Base-by-base conservation (phyloP, 2,797 vertebrate genomes). In the Spheniscus humboldti region DNA sequence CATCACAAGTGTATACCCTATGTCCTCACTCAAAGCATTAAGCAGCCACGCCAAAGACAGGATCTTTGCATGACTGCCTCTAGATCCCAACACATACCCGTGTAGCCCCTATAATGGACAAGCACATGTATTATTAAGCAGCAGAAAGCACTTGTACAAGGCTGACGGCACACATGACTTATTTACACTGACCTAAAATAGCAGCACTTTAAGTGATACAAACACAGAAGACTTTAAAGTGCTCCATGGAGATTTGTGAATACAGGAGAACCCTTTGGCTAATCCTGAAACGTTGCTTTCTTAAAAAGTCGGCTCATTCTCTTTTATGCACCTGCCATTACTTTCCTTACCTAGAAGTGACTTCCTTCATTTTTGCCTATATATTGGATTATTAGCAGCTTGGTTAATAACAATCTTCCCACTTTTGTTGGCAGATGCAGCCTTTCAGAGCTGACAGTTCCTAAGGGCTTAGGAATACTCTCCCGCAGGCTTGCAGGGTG, bases 101-200 rank as follows among this genome's bases (percentile, higher is more conserved):
- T 96, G 98, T 96, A 98, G 97, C 90, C 97, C 97, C 97, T 98
- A 97, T 98, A 98, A 98, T 98, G 98, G 98, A 98, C 97, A 97
- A 95, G 91, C 77, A 71, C 96, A 98, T 99, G 96, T 98, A 98
- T 98, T 98, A 98, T 98, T 98, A 97, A 99, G 94, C 92, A 98
- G 98, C 87, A 95, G 97, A 98, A 98, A 96, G 97, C 95, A 97
- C 97, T 97, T 97, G 97, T 97, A 97, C 97, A 97, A 97, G 97
- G 97, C 97, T 95, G 88, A 95, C 88, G 72, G 96, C 94, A 94
- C 95, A 93, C 97, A 97, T 97, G 95, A 97, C 97, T 98, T 97
- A 98, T 98, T 97, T 97, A 97, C 97, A 93, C 95, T 97, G 97
- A 97, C 97, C 96, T 97, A 97, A 98, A 98, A 98, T 97, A 98